A percentile compares a stretch with the other conserved stretches of the same genome.
phyloP scores from a whole-genome alignment of 2,888 invertebrate species.

The Gnatocerus cornutus region DNA sequence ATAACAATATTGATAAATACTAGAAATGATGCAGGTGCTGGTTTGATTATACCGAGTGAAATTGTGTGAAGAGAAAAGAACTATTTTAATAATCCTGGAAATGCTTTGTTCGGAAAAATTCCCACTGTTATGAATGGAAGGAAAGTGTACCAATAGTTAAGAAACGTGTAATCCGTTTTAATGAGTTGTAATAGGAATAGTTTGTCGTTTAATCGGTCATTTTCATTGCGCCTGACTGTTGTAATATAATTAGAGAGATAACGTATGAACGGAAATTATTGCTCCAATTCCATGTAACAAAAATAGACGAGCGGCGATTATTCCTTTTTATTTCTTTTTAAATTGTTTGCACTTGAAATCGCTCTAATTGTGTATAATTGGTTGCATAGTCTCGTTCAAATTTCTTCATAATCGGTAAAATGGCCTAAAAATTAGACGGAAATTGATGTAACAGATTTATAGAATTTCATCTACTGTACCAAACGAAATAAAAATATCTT shows the following conservation, averaged over 20 bases:
- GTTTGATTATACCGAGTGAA: constrained; percentile 21
- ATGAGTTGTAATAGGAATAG: constrained; percentile 9
- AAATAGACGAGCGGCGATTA: constrained; percentile 5
- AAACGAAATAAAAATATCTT: too few relatives aligned
- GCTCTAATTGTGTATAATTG: not conserved
- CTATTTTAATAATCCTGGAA: constrained; percentile 20
- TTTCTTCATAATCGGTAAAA: too few relatives aligned
- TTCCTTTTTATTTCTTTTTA: constrained; percentile 18
- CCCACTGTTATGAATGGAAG: constrained; percentile 27
- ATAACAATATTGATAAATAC: too few relatives aligned
- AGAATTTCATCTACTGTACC: too few relatives aligned
- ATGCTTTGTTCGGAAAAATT: constrained; percentile 29
- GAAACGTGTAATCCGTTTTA: constrained; percentile 28
- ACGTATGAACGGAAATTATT: constrained; percentile 28
- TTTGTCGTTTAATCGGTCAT: constrained; percentile 11
- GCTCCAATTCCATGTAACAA: constrained; percentile 38
- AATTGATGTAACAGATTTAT: too few relatives aligned
- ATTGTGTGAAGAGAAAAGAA: constrained; percentile 42
- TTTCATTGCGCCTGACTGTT: not conserved
- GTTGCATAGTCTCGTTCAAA: not conserved
- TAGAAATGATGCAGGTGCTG: constrained; percentile 17
- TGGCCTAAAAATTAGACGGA: too few relatives aligned
- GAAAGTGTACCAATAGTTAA: constrained; percentile 30
- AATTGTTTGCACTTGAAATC: not conserved
- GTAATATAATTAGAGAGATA: constrained; percentile 29